Percentiles rank a stretch among this genome's conserved stretches.
phyloP scores from a whole-genome alignment of 2,113 vertebrate genomes.

The Apteryx mantelli region DNA sequence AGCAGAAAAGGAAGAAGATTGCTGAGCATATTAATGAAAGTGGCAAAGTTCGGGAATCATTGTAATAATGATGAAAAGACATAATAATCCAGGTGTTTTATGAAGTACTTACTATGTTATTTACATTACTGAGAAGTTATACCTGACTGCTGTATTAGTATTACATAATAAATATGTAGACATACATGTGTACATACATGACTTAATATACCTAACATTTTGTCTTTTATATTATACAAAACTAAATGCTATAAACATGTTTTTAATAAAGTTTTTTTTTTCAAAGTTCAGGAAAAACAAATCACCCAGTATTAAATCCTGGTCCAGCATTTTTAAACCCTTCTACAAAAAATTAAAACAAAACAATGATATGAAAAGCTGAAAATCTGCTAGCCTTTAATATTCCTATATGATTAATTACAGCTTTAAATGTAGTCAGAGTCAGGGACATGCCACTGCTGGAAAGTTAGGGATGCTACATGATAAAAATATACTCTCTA shows the following conservation, averaged over 20 bases:
- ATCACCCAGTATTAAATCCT: background rate
- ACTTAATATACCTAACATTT: background rate
- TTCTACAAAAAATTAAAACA: background rate
- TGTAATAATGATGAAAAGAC: background rate
- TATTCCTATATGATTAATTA: background rate
- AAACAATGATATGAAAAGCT: background rate
- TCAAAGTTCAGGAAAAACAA: background rate
- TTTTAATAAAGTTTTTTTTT: background rate
- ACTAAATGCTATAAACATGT: background rate
- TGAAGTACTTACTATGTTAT: background rate
- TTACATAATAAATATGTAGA: background rate
- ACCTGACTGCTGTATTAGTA: background rate
- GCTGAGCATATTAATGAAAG: background rate
- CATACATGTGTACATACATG: background rate
- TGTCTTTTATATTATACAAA: background rate
- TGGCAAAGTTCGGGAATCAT: background rate
- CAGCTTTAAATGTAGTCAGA: background rate
- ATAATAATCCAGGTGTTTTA: background rate
- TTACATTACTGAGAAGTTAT: background rate
- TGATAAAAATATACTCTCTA: background rate
- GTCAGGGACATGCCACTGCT: background rate
- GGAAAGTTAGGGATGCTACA: background rate
- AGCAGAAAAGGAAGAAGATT: background rate
- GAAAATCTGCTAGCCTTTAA: background rate
- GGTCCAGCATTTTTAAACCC: background rate